Base-by-base conservation (phyloP, 2,888 invertebrate species). In the Lutraria lutraria region DNA sequence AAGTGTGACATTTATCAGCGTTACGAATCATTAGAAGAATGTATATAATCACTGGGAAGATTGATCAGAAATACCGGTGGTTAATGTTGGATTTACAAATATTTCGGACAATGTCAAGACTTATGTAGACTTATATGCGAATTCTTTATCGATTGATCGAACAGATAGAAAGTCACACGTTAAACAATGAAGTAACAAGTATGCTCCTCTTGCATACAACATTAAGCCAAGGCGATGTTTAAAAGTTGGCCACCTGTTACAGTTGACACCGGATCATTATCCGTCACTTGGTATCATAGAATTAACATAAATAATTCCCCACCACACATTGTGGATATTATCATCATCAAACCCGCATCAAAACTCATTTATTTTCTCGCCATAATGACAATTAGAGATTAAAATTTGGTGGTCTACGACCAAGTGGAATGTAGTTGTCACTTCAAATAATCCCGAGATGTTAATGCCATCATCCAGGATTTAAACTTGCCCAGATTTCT, bases 331-430 rank as follows among this genome's bases (percentile, higher is more conserved):
- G 54, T 1, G 54, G 80, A 31, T 34, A 85, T 85, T 85, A 87
- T 76, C 87, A 29, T 83, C 82, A 87, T 87, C 83, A 87, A 83
- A 87, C 56, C 87, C n/a, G 54, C 60, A 87, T 87, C 72, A 43
- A 43, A 76, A 63, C 82, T 85, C 84, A 88, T 88, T 88, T 88
- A 88, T 88, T 79, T 88, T 85, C 83, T 82, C 72, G n/a, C 84
- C 43, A 68, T 85, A 81, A 85, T 88, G 88, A 88, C 88, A 88
- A 85, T 88, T 60, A 63, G 76, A 85, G 88, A 88, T 88, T 88
- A 85, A 21, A 29, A 56, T 76, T 76, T 52, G 56, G 53, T 83
- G 83, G 72, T 68, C 80, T 34, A 25, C 76, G 79, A 81, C 63
- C 80, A 63, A 63, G 34, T 16, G 87, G 83, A 84, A 79, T 88